phyloP scores from a whole-genome alignment of 2,797 vertebrate species.

The Rhynchonycteris naso region DNA sequence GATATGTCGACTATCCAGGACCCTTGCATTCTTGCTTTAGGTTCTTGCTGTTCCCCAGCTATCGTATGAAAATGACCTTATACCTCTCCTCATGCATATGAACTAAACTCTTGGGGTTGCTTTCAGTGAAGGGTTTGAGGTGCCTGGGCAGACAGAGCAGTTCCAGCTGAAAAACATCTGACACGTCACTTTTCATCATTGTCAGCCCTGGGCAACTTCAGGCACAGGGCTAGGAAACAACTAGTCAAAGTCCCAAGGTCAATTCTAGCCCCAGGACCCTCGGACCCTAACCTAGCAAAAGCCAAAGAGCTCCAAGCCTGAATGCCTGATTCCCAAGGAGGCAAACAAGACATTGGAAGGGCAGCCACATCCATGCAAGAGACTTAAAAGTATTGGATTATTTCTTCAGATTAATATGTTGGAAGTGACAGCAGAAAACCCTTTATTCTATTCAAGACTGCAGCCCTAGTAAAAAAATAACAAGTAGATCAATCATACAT shows the following conservation, averaged over 20 bases:
- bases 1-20: background rate
- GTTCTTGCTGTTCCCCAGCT: background rate
- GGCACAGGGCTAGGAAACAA: background rate
- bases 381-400: background rate
- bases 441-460: conserved; percentile 23
- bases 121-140: background rate
- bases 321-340: background rate
- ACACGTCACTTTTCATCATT: background rate
- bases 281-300: background rate
- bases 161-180: background rate
- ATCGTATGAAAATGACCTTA: background rate
- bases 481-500: background rate
- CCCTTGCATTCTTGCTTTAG: background rate
- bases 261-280: background rate
- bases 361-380: background rate
- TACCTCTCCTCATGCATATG: background rate
- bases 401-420: background rate
- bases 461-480: background rate
- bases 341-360: background rate
- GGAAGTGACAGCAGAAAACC: conserved; percentile 2
- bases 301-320: background rate
- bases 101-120: background rate
- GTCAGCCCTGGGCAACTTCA: background rate
- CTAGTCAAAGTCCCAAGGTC: background rate
- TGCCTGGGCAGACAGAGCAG: background rate